Evolutionary conservation across 2,888 invertebrate genomes (phyloP).

Genomic region (Orchesella flavescens): DNA sequence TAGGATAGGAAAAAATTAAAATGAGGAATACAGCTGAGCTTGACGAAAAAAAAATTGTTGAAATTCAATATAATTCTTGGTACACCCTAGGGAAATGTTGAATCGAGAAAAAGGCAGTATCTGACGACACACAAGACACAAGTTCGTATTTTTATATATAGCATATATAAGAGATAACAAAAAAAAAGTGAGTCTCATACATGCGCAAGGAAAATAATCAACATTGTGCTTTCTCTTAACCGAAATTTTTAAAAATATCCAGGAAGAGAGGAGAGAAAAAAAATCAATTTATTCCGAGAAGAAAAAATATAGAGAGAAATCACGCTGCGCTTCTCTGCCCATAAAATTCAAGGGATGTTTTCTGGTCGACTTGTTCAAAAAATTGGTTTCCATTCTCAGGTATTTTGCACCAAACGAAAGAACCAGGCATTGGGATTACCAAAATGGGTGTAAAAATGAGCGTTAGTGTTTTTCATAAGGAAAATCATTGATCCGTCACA

Average conservation of each 20-base stretch:
- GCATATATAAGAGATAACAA: no score
- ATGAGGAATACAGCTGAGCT: constrained; percentile 34
- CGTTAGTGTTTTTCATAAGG: no score
- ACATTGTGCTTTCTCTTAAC: background rate
- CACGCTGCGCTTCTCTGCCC: background rate
- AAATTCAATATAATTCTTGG: constrained; percentile 39
- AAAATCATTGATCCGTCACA: background rate
- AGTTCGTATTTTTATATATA: background rate
- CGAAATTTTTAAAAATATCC: constrained; percentile 1
- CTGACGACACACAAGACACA: constrained; percentile 24
- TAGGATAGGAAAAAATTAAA: constrained; percentile 25
- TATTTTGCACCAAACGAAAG: background rate
- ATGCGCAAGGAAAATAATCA: constrained; percentile 1
- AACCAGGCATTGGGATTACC: no score
- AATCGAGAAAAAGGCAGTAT: background rate
- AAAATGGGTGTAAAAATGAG: no score
- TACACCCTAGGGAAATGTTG: constrained; percentile 37
- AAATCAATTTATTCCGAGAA: constrained; percentile 18
- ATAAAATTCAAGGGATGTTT: background rate
- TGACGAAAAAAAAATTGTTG: constrained; percentile 18
- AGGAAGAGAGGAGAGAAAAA: no score
- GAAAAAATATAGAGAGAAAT: background rate
- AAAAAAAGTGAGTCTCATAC: no score
- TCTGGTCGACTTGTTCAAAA: constrained; percentile 8
- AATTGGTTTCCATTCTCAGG: constrained; percentile 10